phyloP scores from a whole-genome alignment of 1,140 invertebrate species.

The Drosophila baimaii region DNA sequence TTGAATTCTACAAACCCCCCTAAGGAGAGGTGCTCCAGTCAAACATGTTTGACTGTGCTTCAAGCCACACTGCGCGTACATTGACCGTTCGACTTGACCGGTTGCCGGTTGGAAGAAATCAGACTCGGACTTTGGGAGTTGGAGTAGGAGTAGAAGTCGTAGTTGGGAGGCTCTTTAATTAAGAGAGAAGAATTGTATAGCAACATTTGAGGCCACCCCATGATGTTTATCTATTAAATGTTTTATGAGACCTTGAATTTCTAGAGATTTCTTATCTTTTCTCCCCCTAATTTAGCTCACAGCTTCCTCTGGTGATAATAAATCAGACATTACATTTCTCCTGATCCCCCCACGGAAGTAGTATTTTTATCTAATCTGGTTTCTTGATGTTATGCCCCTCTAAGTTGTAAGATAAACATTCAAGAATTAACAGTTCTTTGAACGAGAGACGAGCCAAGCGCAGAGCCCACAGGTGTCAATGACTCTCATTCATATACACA shows the following conservation, averaged over 20 bases:
- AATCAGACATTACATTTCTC: conserved; percentile 32
- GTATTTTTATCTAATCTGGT: conserved; percentile 41
- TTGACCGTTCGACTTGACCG: conserved; percentile 77
- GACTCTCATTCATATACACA: conserved; percentile 41
- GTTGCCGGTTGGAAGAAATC: conserved; percentile 68
- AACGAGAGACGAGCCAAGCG: background rate
- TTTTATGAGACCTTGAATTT: background rate
- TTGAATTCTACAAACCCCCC: conserved; percentile 24
- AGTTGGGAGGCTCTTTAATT: conserved; percentile 19
- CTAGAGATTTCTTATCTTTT: background rate
- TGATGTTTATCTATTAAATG: background rate
- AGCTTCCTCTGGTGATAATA: conserved; percentile 15
- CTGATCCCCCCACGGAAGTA: conserved; percentile 25
- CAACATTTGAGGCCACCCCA: background rate
- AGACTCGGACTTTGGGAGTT: background rate
- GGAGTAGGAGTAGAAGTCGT: conserved; percentile 10
- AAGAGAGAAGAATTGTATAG: conserved; percentile 11
- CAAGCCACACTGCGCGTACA: conserved; percentile 69
- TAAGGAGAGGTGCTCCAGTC: conserved; percentile 5
- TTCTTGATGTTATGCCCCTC: conserved; percentile 35
- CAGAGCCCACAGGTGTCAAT: conserved; percentile 42
- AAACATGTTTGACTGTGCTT: conserved; percentile 65
- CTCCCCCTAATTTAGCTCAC: background rate
- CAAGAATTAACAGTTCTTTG: conserved; percentile 23
- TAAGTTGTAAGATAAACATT: conserved; percentile 29